Base-by-base conservation (phyloP, 2,797 vertebrate genomes). In the Eulemur rubriventer region DNA sequence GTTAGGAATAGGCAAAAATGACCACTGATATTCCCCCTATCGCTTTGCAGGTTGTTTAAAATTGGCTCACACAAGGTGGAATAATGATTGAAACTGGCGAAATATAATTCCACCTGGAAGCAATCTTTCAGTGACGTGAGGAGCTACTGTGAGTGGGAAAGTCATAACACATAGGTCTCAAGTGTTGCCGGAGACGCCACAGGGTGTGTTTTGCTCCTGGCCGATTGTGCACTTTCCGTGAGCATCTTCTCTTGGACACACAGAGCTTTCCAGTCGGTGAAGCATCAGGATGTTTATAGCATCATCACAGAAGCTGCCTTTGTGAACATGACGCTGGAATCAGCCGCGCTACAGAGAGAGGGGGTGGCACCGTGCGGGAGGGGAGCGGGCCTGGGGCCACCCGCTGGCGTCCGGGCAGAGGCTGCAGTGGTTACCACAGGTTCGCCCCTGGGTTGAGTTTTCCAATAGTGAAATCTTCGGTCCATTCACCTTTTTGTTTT, bases 111-210 rank as follows among this genome's bases (percentile, higher is more conserved):
- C 24, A 84, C 17, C 9, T 0, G 2, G 63, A 67, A 88, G 43
- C 13, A 14, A 1, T 2, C 18, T 79, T 69, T 28, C 48, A 46
- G 3, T 0, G 13, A 67, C 41, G 24, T 13, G 46, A 38, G 46
- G 52, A 57, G 43, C 30, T 5, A 2, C 7, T 14, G 1, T 33
- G 33, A 14, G 6, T 17, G 5, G 28, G 38, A 38, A 63, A 30
- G 43, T 2, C 6, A 43, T 4, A 2, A 0, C 22, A 3, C 13
- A 0, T 24, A 1, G 3, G 10, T n/a, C 57, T 50, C 4, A 7
- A 24, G 4, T 0, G 7, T 1, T 16, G 33, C 9, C 1, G 0
- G 12, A 18, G 4, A 0, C 2, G 11, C 35, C 52, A 4, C 8
- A 41, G 28, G 38, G 63, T 18, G 57, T 13, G 22, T 6, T 20